Evolutionary conservation across 2,888 invertebrate genomes (phyloP).

Genomic region (Leistus spinibarbis): DNA sequence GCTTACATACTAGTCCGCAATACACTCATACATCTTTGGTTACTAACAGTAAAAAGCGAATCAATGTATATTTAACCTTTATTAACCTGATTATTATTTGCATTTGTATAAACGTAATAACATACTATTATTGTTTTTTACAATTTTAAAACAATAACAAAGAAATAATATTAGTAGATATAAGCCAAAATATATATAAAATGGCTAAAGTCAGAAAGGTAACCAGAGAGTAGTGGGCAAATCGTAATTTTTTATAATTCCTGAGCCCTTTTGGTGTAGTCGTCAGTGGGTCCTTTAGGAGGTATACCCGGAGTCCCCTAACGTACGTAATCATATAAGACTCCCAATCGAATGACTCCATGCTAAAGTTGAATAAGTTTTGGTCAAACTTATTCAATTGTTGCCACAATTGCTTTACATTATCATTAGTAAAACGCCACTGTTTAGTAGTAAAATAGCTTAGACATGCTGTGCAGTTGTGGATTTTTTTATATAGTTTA

Average conservation of each 20-base stretch:
- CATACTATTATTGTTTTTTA: not conserved
- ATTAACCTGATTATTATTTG: no score
- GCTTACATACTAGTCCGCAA: no score
- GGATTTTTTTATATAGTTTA: constrained; percentile 75
- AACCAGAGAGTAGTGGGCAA: constrained; percentile 48
- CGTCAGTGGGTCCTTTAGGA: constrained; percentile 79
- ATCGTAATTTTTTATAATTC: constrained; percentile 54
- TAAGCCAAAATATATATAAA: no score
- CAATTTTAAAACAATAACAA: not conserved
- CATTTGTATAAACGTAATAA: no score
- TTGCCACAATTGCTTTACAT: constrained; percentile 64
- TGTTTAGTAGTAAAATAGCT: constrained; percentile 80
- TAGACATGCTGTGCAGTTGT: constrained; percentile 72
- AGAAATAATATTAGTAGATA: not conserved
- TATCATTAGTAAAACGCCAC: constrained; percentile 74
- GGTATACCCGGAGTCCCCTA: constrained; percentile 74
- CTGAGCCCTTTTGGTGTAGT: constrained; percentile 73
- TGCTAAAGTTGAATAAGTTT: constrained; percentile 73
- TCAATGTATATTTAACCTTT: no score
- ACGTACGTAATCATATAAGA: constrained; percentile 71
- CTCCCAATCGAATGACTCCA: constrained; percentile 77
- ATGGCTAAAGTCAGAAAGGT: not conserved
- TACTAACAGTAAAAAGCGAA: no score
- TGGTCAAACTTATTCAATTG: constrained; percentile 65
- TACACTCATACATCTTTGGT: no score